A percentile compares a stretch with the other conserved stretches of the same genome.
phyloP scores from a whole-genome alignment of 2,888 invertebrate genomes.

The Autographa gamma region DNA sequence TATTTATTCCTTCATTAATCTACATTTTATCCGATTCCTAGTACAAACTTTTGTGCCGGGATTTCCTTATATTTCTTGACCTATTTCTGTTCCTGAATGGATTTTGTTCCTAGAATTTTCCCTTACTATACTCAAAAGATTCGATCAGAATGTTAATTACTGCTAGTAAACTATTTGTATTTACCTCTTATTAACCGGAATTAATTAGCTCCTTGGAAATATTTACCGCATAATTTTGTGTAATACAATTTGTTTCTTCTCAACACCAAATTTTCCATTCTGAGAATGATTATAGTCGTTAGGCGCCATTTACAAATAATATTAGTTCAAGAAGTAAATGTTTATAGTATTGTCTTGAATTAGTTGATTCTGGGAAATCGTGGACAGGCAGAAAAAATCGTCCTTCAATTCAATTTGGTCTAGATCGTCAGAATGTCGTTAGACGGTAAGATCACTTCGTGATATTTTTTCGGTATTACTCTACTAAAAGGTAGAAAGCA shows the following conservation, averaged over 20 bases:
- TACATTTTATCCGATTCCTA: no score
- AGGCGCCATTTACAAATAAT: background rate
- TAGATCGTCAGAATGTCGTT: slow-evolving; percentile 7
- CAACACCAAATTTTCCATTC: background rate
- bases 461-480: background rate
- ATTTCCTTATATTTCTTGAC: no score
- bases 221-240: background rate
- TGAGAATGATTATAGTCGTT: background rate
- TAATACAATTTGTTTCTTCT: background rate
- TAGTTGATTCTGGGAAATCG: background rate
- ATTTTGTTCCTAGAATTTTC: background rate
- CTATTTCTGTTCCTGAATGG: background rate
- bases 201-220: background rate
- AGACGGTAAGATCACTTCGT: background rate
- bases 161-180: background rate
- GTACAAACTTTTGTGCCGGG: no score
- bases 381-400: background rate
- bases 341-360: no score
- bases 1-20: no score
- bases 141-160: background rate
- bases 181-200: background rate
- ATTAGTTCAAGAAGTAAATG: background rate
- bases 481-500: background rate
- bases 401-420: background rate
- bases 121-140: background rate